Conservation (phyloP, 2,113 vertebrate species). For the Hypanus sabinus region DNA sequence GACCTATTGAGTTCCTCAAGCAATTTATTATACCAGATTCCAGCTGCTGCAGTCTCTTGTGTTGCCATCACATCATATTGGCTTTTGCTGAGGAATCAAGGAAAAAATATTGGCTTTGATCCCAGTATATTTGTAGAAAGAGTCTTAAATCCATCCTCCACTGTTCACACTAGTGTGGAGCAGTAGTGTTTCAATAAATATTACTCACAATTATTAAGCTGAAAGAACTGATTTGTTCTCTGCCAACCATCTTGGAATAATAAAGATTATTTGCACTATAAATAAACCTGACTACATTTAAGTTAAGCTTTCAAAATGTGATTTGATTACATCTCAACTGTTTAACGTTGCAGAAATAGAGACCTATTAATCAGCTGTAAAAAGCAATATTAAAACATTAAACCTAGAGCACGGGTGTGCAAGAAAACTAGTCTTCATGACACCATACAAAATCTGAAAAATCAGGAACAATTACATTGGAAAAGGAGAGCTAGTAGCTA, state of each 20-base stretch:
- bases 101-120: neutral
- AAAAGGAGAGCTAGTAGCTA: no score
- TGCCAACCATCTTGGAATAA: neutral
- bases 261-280: neutral
- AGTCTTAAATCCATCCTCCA: neutral
- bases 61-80: neutral
- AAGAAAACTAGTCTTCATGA: neutral
- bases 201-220: neutral
- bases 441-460: neutral
- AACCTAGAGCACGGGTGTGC: neutral
- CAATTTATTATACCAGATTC: no score
- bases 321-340: neutral
- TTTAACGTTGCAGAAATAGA: neutral
- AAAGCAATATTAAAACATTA: neutral
- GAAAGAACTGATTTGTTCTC: neutral
- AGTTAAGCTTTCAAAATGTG: neutral
- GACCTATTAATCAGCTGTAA: neutral
- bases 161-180: neutral
- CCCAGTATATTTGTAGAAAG: neutral
- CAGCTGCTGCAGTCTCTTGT: no score
- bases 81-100: neutral
- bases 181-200: no score
- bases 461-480: no score
- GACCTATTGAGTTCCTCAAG: no score
- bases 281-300: neutral